Conservation (phyloP, 2,888 invertebrate species). For the Eristalis intricaria region DNA sequence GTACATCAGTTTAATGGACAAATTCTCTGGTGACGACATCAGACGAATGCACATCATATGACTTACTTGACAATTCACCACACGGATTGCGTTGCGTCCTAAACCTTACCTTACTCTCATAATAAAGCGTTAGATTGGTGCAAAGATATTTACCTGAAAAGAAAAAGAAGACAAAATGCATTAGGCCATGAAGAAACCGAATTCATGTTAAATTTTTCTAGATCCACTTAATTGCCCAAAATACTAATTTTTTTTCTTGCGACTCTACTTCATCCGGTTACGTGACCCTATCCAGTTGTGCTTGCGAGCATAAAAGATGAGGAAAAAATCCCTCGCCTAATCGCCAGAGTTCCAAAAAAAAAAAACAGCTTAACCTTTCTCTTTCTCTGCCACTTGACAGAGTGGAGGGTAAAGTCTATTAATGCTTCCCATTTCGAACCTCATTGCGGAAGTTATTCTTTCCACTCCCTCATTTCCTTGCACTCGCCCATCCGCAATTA, state of each 20-base stretch:
- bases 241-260: neutral
- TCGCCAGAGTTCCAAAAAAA: neutral
- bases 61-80: neutral
- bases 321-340: neutral
- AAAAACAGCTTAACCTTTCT: neutral
- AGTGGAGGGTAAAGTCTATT: conserved; percentile 19
- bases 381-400: neutral
- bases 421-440: conserved; percentile 28
- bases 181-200: neutral
- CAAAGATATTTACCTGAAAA: conserved; percentile 49
- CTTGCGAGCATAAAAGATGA: no score
- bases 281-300: no score
- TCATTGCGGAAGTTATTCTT: neutral
- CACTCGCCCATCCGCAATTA: conserved; percentile 6
- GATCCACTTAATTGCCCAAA: neutral
- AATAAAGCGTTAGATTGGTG: neutral
- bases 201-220: neutral
- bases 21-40: no score
- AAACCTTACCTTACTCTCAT: neutral
- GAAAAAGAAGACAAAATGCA: neutral
- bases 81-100: neutral
- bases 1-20: no score
- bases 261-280: neutral
- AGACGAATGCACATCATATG: no score
- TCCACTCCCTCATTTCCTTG: neutral